Base-by-base conservation (phyloP, 2,113 vertebrate species). In the Passer domesticus region DNA sequence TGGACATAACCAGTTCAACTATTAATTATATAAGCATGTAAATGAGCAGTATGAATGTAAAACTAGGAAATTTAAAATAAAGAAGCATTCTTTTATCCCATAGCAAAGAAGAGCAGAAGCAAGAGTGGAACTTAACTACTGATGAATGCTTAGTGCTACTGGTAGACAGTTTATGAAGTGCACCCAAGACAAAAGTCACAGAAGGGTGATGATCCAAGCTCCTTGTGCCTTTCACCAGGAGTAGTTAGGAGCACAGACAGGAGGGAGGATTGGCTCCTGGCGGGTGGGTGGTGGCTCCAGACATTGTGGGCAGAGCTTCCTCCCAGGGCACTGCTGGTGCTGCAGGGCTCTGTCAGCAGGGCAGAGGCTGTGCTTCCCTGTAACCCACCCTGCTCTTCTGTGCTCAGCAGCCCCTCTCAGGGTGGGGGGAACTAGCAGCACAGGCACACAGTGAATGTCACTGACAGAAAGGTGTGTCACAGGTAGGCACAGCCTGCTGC, bases 251-350 rank as follows among this genome's bases (percentile, higher is more conserved):
- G 28, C 7, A 6, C 70, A 30, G n/a, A 3, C 16, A 4, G 2
- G 79, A 52, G 28, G n/a, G 10, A 74, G 80, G 24, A 35, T 78
- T 11, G n/a, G 60, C 24, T 59, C 39, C 64, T 44, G 44, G 31
- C 13, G 44, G 37, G 5, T 1, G 23, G 30, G 3, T 19, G 46
- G 5, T 47, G 52, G 15, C 25, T 70, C 11, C 30, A 70, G 35
- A 23, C 55, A 0, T 33, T 27, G 3, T 2, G 37, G 72, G n/a
- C 13, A 21, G 10, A 7, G 30, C 19, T 3, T 17, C 47, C 17
- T 44, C n/a, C 13, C 37, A 9, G 53, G 20, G 39, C n/a, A 15
- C 23, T 47, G 46, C 62, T 19, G 24, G 1, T 23, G 6, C 0
- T 5, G 31, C 5, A 1, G 70, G n/a, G 17, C 62, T 19, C 6